Conservation (phyloP, 2,888 invertebrate species). For the Lobophora halterata region DNA sequence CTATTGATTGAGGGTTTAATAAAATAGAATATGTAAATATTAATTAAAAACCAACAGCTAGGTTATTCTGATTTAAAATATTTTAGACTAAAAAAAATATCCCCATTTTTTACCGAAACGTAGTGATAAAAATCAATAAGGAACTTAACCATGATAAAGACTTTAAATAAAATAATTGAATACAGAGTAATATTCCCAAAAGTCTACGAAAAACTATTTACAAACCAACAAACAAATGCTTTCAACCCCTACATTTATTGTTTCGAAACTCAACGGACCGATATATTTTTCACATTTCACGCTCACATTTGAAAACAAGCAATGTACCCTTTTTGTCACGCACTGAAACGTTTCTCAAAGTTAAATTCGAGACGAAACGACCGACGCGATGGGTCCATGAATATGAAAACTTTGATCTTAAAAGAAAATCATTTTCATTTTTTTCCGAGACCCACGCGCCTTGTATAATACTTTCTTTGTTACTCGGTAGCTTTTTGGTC, state of each 20-base stretch:
- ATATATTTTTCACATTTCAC: constrained; percentile 25
- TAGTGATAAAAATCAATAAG: too few relatives aligned
- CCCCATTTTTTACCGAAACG: too few relatives aligned
- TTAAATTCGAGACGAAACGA: constrained; percentile 18
- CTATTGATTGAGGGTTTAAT: too few relatives aligned
- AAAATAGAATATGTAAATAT: too few relatives aligned
- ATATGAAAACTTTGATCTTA: constrained; percentile 26
- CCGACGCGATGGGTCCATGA: constrained; percentile 8
- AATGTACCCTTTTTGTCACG: constrained; percentile 13
- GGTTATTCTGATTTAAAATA: too few relatives aligned
- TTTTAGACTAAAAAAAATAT: too few relatives aligned
- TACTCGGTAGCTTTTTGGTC: constrained; percentile 1
- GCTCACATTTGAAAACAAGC: constrained; percentile 29
- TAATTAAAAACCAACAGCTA: too few relatives aligned
- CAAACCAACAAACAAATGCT: constrained; percentile 4
- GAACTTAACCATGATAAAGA: too few relatives aligned
- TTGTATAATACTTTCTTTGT: constrained; percentile 14
- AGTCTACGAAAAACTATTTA: constrained; percentile 1
- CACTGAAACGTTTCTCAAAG: constrained; percentile 16
- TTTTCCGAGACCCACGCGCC: constrained; percentile 1
- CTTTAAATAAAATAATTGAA: too few relatives aligned
- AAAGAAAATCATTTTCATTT: constrained; percentile 13
- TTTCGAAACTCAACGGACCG: constrained; percentile 38
- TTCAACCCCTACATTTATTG: constrained; percentile 12
- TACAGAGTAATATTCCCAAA: background rate